Base-by-base conservation (phyloP, 2,888 invertebrate genomes). In the Chrysina gloriosa region DNA sequence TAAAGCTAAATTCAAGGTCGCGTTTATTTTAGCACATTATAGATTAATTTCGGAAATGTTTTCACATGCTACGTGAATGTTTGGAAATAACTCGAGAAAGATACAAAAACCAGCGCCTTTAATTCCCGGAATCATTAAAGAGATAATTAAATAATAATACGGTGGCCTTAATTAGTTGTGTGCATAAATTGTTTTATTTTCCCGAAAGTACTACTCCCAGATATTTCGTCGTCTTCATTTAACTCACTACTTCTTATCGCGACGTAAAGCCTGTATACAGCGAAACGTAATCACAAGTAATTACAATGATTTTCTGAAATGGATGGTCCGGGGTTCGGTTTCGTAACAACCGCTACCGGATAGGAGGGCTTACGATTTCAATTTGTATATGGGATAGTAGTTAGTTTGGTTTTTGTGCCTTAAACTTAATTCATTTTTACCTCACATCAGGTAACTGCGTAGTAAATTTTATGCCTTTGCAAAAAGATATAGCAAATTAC, bases 251-350 rank as follows among this genome's bases (percentile, higher is more conserved):
- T 9, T 19, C 21, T 6, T 27, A 14, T 9, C 6, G 6, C 6
- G 50, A 27, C 14, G 29, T n/a, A 27, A 52, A 14, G 29, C 29
- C 16, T 52, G 50, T 50, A 25, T 50, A 27, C 11, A 25, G 25
- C 27, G 23, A n/a, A 27, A 50, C 4, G 48, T 52, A 52, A 52
- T 52, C 29, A 52, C 29, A 7, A 7, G 50, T 52, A 52, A 52
- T 52, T 52, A 52, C 29, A 16, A 52, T 52, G 29, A 52, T 52
- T 52, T 52, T 52, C 31, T 52, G 50, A 29, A 52, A 52, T 29
- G 29, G 19, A 52, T 52, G 50, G 29, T 29, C 50, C 29, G 11
- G 2, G 50, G 50, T 52, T 14, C 29, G 50, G 29, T 29, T 52
- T 52, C 50, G 50, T 52, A 14, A 52, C 29, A 52, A 29, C 50